A percentile compares a stretch with the other conserved stretches of the same genome.
phyloP scores from a whole-genome alignment of 1,140 invertebrate genomes.

The Diachasma alloeum region DNA sequence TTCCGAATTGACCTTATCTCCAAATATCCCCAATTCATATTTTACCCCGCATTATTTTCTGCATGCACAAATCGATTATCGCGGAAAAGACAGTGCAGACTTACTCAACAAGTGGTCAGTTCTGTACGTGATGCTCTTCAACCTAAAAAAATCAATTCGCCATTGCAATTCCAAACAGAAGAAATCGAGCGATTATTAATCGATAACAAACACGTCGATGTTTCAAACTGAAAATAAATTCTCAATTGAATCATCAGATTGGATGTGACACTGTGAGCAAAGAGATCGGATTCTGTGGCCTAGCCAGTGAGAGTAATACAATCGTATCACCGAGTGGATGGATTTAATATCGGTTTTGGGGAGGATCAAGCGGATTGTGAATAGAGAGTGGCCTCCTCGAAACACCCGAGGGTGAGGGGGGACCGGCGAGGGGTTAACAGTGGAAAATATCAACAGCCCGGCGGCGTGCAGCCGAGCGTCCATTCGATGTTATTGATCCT shows the following conservation, averaged over 20 bases:
- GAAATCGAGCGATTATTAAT: neutral
- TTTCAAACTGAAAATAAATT: neutral
- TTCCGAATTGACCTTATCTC: neutral
- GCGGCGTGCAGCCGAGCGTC: slow-evolving; percentile 29
- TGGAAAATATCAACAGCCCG: slow-evolving; percentile 25
- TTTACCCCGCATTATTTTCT: neutral
- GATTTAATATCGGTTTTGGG: slow-evolving; percentile 4
- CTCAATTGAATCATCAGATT: neutral
- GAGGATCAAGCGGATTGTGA: neutral
- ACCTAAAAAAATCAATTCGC: neutral
- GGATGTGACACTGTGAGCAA: neutral
- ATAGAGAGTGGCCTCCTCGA: slow-evolving; percentile 9
- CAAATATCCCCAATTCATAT: neutral
- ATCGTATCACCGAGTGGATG: neutral
- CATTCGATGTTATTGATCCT: slow-evolving; percentile 48
- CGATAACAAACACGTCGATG: neutral
- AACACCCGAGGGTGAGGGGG: neutral
- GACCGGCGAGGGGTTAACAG: neutral
- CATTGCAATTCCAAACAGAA: neutral
- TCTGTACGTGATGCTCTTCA: neutral
- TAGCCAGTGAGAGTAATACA: neutral
- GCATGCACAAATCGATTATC: neutral
- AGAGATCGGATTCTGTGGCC: neutral
- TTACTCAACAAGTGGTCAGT: slow-evolving; percentile 16
- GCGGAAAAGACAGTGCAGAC: neutral